These are phyloP conservation scores for Hydropsyche tenuis DNA, from an alignment of 1,140 invertebrate genomes.

Conservation along the genomic window DNA sequence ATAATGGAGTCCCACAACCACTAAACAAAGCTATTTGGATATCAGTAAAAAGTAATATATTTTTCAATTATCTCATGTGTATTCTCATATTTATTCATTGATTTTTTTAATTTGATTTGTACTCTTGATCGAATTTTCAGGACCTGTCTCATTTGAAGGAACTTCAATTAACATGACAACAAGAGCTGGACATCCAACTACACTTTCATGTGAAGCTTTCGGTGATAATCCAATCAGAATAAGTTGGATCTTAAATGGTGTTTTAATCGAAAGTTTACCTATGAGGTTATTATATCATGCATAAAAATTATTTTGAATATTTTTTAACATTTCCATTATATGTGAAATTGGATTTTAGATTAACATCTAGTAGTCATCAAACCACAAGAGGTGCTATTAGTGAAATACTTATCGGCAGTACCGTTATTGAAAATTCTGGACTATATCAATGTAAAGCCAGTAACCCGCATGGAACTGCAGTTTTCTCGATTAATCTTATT, in stretches of 20 bases:
- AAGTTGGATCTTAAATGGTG: slow-evolving; percentile 65
- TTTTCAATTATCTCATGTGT: neutral
- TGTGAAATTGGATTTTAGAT: slow-evolving; percentile 25
- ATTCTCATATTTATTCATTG: too few relatives aligned
- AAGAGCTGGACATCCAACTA: slow-evolving; percentile 63
- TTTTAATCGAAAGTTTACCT: slow-evolving; percentile 38
- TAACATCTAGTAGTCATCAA: slow-evolving; percentile 44
- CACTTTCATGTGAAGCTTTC: slow-evolving; percentile 71
- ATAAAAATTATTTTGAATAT: neutral
- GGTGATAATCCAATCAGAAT: slow-evolving; percentile 77
- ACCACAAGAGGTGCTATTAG: slow-evolving; percentile 42
- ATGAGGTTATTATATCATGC: slow-evolving; percentile 51
- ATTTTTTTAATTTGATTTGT: slow-evolving; percentile 4
- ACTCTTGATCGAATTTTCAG: slow-evolving; percentile 56
- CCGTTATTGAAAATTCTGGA: slow-evolving; percentile 68
- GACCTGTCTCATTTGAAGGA: slow-evolving; percentile 69
- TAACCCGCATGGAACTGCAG: slow-evolving; percentile 78
- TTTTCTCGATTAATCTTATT: slow-evolving; percentile 74
- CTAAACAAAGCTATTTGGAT: slow-evolving; percentile 73
- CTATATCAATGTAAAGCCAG: slow-evolving; percentile 78
- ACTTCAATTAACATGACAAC: slow-evolving; percentile 65
- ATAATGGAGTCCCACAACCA: slow-evolving; percentile 78
- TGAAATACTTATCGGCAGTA: slow-evolving; percentile 42
- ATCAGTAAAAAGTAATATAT: slow-evolving; percentile 69
- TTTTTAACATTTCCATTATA: neutral